A percentile compares a stretch with the other conserved stretches of the same genome.
Conservation (phyloP, 1,140 invertebrate genomes). For the Neotoxoptera formosana region DNA sequence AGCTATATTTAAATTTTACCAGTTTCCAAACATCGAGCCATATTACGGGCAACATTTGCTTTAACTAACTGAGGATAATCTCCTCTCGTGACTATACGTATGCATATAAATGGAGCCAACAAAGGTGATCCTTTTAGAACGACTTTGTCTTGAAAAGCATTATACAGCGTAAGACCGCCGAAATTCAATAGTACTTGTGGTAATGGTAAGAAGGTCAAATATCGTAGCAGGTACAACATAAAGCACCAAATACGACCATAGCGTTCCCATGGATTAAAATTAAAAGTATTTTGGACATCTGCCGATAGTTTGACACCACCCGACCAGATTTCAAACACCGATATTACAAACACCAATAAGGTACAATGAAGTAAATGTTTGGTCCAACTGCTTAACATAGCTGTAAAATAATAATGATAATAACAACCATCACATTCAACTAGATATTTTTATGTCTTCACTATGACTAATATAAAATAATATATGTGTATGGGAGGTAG, state of each 20-base stretch:
- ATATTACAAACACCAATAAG: conserved; percentile 77
- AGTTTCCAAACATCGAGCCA: conserved; percentile 86
- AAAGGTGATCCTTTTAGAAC: conserved; percentile 87
- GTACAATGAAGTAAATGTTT: conserved; percentile 83
- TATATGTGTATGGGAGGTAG: background rate
- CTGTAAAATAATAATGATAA: conserved; percentile 37
- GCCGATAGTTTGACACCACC: conserved; percentile 77
- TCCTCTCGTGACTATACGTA: conserved; percentile 93
- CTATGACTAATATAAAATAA: background rate
- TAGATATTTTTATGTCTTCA: background rate
- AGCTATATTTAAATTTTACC: conserved; percentile 6
- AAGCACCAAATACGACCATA: conserved; percentile 78
- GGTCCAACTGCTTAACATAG: conserved; percentile 71
- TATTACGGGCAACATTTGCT: conserved; percentile 87
- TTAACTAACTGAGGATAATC: conserved; percentile 93
- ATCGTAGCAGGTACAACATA: conserved; percentile 80
- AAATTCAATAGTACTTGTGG: conserved; percentile 93
- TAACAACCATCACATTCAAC: background rate
- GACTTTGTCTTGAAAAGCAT: conserved; percentile 94
- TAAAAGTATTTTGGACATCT: conserved; percentile 66
- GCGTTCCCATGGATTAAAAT: conserved; percentile 79
- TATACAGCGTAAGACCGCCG: conserved; percentile 88
- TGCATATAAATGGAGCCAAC: conserved; percentile 93
- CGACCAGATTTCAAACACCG: conserved; percentile 79
- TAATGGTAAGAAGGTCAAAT: conserved; percentile 85